Base-by-base conservation (phyloP, 2,113 vertebrate species). In the Corydoras sp. region DNA sequence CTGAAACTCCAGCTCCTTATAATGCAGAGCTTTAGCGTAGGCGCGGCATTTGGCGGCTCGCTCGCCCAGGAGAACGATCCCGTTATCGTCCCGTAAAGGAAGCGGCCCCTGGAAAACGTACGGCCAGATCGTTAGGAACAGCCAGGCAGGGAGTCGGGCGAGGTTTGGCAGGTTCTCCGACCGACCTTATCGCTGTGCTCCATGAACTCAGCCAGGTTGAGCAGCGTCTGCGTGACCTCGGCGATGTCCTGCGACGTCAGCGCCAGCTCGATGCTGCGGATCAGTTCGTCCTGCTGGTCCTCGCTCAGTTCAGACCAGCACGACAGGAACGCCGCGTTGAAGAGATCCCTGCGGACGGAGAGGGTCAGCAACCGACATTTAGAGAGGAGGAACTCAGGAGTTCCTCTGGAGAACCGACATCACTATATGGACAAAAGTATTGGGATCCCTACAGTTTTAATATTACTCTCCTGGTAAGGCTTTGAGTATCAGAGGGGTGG, bases 1-100 rank as follows among this genome's bases (percentile, higher is more conserved):
- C 81, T 99, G 97, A 82, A 99, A 99, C 85, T 99, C 97, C 85
- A 99, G 90, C 73, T 99, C 97, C 83, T 99, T 99, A 88, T 99
- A 99, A 87, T 99, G 97, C 7, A 99, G 86, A 1, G 97, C 97
- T 66, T 99, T 99, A 81, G 97, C 97, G 0, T 99, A 99, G 0
- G 97, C 97, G 15, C 97, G 92, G 75, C 97, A 99, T 80, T 98
- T 98, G 59, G 96, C 94, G 18, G 96, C 96, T 81, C 96, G 89
- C 79, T 99, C 96, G 0, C 97, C 97, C 9, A 99, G 89, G 9
- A 99, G 86, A 74, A 99, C 96, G 35, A 98, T 93, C 72, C 97
- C 97, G 15, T 99, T 99, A 84, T 99, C 96, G 11, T 99, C 97
- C 78, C 94, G 90, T 78, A 99, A 78, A 0, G 96, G 96, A 79